Evolutionary conservation across 2,113 vertebrate species (phyloP), one percentile per base, ranked within the genome.

Genomic region (Sander vitreus): DNA sequence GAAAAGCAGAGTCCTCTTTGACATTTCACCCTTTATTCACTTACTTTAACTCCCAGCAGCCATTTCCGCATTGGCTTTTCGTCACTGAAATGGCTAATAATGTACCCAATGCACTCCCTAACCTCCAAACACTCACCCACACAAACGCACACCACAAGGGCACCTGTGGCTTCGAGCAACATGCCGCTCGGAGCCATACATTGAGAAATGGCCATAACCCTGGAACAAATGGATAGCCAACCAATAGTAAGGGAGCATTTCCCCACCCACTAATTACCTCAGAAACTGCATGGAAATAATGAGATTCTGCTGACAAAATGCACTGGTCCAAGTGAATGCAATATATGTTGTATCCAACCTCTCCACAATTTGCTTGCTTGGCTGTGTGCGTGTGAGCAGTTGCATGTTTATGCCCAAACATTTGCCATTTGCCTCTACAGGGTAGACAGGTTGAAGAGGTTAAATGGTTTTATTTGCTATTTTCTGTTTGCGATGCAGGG

Each of bases 401-500:
- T 12, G 9, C 18, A 9, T 72, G 60, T 72, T 12, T 48, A 64
- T 19, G 25, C 57, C 59, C 55, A 73, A 85, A 84, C 73, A 73
- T 82, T 88, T 80, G 73, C 72, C 69, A 70, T 82, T 87, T 86
- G 60, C 83, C 73, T 84, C 55, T 51, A n/a, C 80, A 78, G 82
- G 65, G 58, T 71, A 53, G 76, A 77, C 70, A 67, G 85, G 81
- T 76, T 70, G 47, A 70, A 75, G 81, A 91, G 91, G 89, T 92
- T 86, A 93, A 93, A 86, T 83, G 81, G 54, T 86, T 89, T 87
- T 83, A 79, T 93, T 91, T 89, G 86, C 81, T 74, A n/a, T 66
- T 73, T 76, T 70, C 81, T 79, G 77, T 91, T 91, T 87, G 58
- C 48, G 59, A 63, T 73, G 55, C 75, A 11, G 39, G 83, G 70